These are phyloP conservation scores for Isurus oxyrinchus DNA, from an alignment of 2,113 vertebrate species.

Conservation along the genomic window DNA sequence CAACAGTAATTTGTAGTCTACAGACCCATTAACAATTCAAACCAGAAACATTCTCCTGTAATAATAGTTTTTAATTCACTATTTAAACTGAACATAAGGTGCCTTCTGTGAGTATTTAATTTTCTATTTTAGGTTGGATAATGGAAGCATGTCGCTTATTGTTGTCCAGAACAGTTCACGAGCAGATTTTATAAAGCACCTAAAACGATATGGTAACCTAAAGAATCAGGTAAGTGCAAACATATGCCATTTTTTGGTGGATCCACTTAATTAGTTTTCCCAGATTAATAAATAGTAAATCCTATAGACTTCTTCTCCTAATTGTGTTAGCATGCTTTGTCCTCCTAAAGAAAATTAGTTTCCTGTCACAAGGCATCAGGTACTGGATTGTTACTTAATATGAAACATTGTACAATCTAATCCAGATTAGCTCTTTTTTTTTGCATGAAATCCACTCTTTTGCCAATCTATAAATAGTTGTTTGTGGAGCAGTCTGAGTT, in stretches of 20 bases:
- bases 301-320: constrained; percentile 40
- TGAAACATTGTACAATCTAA: constrained; percentile 59
- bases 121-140: constrained; percentile 66
- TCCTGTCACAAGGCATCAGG: constrained; percentile 61
- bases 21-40: neutral
- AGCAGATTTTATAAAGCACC: constrained; percentile 86
- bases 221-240: constrained; percentile 62
- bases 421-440: constrained; percentile 58
- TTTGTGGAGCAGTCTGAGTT: neutral
- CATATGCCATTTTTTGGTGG: neutral
- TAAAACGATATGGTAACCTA: constrained; percentile 72
- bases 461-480: neutral
- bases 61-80: neutral
- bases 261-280: neutral
- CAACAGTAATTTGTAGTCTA: neutral
- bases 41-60: neutral
- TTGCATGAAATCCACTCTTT: constrained; percentile 40
- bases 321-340: constrained; percentile 50
- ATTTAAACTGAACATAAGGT: neutral
- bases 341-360: constrained; percentile 58
- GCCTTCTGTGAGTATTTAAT: neutral
- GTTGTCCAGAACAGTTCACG: constrained; percentile 75
- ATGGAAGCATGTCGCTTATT: constrained; percentile 81
- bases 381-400: constrained; percentile 52
- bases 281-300: constrained; percentile 40